A percentile compares a stretch with the other conserved stretches of the same genome.
Conservation (phyloP, 2,888 invertebrate species). For the Rhorus exstirpatorius region DNA sequence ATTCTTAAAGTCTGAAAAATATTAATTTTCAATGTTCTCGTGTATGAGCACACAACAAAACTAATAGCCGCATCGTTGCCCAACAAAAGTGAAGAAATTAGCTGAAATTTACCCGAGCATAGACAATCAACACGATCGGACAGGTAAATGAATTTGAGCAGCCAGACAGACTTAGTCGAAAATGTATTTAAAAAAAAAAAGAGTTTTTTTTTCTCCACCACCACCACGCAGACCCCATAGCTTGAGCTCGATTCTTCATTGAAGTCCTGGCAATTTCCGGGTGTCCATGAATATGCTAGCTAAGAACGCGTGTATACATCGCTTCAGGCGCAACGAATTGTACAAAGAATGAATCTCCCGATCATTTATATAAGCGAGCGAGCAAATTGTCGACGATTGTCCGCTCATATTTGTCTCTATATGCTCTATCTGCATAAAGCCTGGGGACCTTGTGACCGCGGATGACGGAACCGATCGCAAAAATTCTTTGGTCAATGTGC, state of each 20-base stretch:
- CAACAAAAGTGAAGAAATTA: background rate
- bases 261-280: conserved; percentile 10
- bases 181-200: background rate
- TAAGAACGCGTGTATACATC: background rate
- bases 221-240: background rate
- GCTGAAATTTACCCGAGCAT: background rate
- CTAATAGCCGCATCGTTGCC: background rate
- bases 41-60: background rate
- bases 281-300: conserved; percentile 25
- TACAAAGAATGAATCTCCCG: conserved; percentile 15
- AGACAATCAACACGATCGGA: background rate
- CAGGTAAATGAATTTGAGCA: too few species aligned
- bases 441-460: conserved; percentile 4
- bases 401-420: conserved; percentile 7
- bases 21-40: conserved; percentile 2
- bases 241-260: conserved; percentile 8
- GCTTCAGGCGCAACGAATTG: conserved; percentile 30
- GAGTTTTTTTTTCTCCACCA: conserved; percentile 3
- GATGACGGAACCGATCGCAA: background rate
- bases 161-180: background rate
- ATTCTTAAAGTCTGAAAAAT: background rate
- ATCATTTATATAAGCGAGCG: background rate
- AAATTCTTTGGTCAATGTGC: conserved; percentile 4
- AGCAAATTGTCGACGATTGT: background rate
- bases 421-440: conserved; percentile 1